Percentiles rank a stretch among this genome's conserved stretches.
phyloP scores from a whole-genome alignment of 2,113 vertebrate genomes.

The Gulo gulo region DNA sequence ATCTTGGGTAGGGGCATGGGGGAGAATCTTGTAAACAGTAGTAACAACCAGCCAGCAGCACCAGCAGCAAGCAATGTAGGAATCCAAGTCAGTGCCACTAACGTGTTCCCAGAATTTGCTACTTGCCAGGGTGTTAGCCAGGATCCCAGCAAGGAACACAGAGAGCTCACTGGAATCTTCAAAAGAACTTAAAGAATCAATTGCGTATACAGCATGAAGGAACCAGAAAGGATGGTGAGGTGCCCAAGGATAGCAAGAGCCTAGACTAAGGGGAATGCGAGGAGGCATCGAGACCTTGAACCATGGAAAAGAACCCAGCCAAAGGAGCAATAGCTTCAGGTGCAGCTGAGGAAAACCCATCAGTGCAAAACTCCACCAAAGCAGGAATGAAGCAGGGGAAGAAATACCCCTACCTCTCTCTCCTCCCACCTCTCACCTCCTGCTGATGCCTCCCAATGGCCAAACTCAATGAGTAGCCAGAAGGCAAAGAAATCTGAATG shows the following conservation, averaged over 20 bases:
- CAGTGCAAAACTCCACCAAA: neutral
- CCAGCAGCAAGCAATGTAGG: neutral
- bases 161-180: neutral
- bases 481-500: neutral
- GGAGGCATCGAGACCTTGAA: neutral
- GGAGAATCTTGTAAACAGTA: fast-evolving
- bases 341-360: neutral
- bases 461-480: neutral
- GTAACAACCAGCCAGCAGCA: no score
- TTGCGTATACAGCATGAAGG: neutral
- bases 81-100: neutral
- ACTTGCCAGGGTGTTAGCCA: neutral
- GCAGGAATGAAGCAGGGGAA: neutral
- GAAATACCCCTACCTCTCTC: neutral
- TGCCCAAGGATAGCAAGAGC: neutral
- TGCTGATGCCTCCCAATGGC: neutral
- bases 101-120: neutral
- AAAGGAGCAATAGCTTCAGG: neutral
- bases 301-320: neutral
- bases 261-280: neutral
- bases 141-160: neutral
- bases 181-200: neutral
- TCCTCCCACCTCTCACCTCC: neutral
- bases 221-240: neutral
- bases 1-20: no score